A percentile compares a stretch with the other conserved stretches of the same genome.
phyloP scores from a whole-genome alignment of 1,140 invertebrate genomes.

The Grapholita molesta region DNA sequence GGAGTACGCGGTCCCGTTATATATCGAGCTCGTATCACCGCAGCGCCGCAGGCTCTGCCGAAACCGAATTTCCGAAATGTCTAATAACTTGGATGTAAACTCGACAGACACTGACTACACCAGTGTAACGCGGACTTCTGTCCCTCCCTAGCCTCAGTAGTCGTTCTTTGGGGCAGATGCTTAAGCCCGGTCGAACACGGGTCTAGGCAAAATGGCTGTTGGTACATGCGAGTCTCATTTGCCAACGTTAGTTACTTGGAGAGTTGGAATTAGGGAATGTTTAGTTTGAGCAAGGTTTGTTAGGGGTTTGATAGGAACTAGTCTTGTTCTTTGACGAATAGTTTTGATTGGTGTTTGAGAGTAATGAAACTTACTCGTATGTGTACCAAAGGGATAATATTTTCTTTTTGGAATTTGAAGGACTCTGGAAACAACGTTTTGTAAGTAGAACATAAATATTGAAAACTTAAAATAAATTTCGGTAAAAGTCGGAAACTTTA shows the following conservation, averaged over 20 bases:
- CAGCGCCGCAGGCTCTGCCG: conserved; percentile 26
- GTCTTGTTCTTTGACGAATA: conserved; percentile 21
- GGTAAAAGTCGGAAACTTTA: too few species aligned
- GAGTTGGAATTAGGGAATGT: conserved; percentile 53
- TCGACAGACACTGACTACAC: conserved; percentile 55
- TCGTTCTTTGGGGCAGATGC: conserved; percentile 10
- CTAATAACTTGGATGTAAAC: conserved; percentile 76
- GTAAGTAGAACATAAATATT: too few species aligned
- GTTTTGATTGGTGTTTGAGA: conserved; percentile 22
- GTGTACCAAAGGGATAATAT: neutral
- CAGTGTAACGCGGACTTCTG: conserved; percentile 37
- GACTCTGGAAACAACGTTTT: too few species aligned
- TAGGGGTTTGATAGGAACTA: conserved; percentile 26
- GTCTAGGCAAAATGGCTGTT: conserved; percentile 36
- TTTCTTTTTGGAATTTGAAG: neutral
- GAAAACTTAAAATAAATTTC: too few species aligned
- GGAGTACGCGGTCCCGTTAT: neutral
- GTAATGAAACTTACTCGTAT: neutral
- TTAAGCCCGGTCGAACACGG: conserved; percentile 27
- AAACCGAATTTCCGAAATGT: conserved; percentile 76
- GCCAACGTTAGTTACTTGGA: conserved; percentile 45
- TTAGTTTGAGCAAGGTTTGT: conserved; percentile 40
- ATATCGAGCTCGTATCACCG: neutral
- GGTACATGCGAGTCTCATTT: conserved; percentile 49
- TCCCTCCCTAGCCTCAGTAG: conserved; percentile 20